Conservation (phyloP, 2,113 vertebrate genomes). For the Chaetodon auriga region DNA sequence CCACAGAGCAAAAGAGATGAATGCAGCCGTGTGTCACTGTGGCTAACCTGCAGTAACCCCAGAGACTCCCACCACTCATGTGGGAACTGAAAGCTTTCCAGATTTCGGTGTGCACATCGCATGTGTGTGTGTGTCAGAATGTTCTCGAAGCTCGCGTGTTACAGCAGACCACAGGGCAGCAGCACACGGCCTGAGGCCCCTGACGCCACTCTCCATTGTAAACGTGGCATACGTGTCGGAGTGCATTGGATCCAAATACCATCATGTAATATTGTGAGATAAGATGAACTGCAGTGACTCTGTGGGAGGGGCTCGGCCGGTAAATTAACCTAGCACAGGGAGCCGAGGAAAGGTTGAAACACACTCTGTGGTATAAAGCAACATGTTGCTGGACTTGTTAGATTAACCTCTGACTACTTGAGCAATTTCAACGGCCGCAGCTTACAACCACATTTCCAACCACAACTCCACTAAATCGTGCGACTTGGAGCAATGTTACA, state of each 20-base stretch:
- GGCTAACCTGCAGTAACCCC: slow-evolving; percentile 53
- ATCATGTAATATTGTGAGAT: neutral
- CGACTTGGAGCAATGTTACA: slow-evolving; percentile 46
- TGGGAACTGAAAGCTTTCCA: slow-evolving; percentile 54
- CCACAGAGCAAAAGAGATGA: slow-evolving; percentile 34
- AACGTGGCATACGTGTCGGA: neutral
- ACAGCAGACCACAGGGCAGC: slow-evolving; percentile 32
- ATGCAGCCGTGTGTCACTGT: slow-evolving; percentile 21
- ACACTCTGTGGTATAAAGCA: slow-evolving; percentile 3
- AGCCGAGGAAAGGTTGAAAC: neutral
- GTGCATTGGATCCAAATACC: neutral
- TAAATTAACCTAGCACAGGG: neutral
- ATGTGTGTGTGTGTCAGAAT: slow-evolving; percentile 28
- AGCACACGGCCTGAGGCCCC: slow-evolving; percentile 26
- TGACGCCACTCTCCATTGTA: slow-evolving; percentile 13
- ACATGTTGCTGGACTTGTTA: slow-evolving; percentile 20
- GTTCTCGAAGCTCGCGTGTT: slow-evolving; percentile 61
- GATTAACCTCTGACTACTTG: slow-evolving; percentile 32
- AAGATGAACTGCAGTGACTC: neutral
- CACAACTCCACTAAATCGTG: slow-evolving; percentile 38
- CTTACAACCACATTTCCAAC: slow-evolving; percentile 26
- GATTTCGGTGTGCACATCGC: slow-evolving; percentile 10
- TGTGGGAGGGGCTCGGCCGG: neutral
- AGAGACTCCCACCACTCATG: slow-evolving; percentile 14
- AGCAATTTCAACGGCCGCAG: slow-evolving; percentile 29